Base-by-base conservation (phyloP, 2,113 vertebrate species). In the Dasyurus viverrinus region DNA sequence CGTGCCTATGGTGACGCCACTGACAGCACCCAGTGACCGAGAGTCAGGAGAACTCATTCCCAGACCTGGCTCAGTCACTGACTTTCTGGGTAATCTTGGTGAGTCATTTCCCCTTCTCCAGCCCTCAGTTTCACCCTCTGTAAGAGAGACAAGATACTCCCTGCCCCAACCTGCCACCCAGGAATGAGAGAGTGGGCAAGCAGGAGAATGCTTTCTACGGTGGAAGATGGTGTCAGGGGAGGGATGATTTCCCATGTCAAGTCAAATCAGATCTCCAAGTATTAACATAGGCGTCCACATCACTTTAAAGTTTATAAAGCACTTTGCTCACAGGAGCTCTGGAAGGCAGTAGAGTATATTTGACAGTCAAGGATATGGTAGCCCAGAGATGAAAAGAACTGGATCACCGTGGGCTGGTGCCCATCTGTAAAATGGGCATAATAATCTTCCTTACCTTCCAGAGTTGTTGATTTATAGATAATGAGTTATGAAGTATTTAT, bases 81-180 rank as follows among this genome's bases (percentile, higher is more conserved):
- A 91, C 90, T 48, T 94, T 52, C 84, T 47, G 48, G 89, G 53
- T 89, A 94, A 93, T 30, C 27, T 91, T 54, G 26, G 53, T 36
- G 47, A 14, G 84, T 57, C 46, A 90, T 30, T 50, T 42, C 9
- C 55, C 30, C 19, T 84, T 84, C 68, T 84, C 19, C n/a, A 84
- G 68, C 68, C 19, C 68, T 84, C 7, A 7, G 16, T 84, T 84
- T 84, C 68, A 84, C n/a, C 68, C 1, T 42, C 68, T 42, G n/a
- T n/a, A 42, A 84, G 36, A 76, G 5, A n/a, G 36, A n/a, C 30
- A 19, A n/a, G 68, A 42, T 84, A 0, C 54, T 94, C 55, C 92
- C 53, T 60, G 30, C 30, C 46, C 50, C 90, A 55, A 16, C n/a
- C 84, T 95, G 24, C 50, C 22, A 53, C n/a, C 90, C 7, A 92